phyloP scores from a whole-genome alignment of 2,888 invertebrate genomes.

The Dilophus febrilis region DNA sequence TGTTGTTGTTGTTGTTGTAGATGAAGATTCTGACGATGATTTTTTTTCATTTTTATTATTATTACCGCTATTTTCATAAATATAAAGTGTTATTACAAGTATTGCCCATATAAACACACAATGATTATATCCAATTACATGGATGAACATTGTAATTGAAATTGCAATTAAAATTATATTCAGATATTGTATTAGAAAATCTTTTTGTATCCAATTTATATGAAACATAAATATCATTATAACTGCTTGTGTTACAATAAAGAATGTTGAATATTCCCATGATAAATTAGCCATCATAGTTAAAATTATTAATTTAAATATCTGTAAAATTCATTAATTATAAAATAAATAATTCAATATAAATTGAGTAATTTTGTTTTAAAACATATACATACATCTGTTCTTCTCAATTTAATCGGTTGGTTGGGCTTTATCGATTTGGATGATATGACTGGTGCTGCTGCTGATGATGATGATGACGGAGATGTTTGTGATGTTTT shows the following conservation, averaged over 20 bases:
- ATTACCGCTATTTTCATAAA: no score
- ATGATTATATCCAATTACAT: constrained; percentile 18
- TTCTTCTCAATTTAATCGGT: no score
- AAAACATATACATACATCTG: no score
- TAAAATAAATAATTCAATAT: no score
- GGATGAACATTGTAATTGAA: no score
- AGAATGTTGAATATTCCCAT: constrained; percentile 75
- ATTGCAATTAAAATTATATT: no score
- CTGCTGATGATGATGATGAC: no score
- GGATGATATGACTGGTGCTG: no score
- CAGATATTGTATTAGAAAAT: constrained; percentile 24
- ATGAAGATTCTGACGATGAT: constrained; percentile 12
- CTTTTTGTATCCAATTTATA: constrained; percentile 31
- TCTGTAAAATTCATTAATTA: no score
- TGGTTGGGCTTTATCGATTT: no score
- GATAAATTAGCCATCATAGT: constrained; percentile 30
- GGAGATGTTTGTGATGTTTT: no score
- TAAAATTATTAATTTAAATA: constrained; percentile 19
- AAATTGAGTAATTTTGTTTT: no score
- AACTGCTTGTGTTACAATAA: constrained; percentile 57
- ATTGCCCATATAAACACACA: constrained; percentile 18
- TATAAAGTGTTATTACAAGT: constrained; percentile 8
- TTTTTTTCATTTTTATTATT: neutral
- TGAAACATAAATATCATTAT: constrained; percentile 56
- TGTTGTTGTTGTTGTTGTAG: neutral